A percentile compares a stretch with the other conserved stretches of the same genome.
Conservation (phyloP, 2,888 invertebrate genomes). For the Ophraella communa region DNA sequence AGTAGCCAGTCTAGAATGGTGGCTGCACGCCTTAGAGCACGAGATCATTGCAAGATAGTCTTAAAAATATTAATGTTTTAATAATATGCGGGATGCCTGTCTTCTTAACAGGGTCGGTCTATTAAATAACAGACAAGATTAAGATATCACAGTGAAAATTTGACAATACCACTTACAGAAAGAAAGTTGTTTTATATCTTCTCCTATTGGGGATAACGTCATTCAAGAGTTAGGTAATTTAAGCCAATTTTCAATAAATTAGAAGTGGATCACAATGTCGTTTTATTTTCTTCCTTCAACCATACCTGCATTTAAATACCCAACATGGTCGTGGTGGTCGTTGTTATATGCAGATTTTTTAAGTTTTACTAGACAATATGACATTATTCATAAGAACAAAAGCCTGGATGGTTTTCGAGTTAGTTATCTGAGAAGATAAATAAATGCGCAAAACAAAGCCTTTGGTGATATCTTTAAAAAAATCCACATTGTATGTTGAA, state of each 20-base stretch:
- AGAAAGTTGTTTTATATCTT: not conserved
- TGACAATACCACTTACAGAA: not conserved
- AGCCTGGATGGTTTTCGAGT: conserved; percentile 18
- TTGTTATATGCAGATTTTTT: conserved; percentile 29
- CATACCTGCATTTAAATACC: not conserved
- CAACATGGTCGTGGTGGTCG: conserved; percentile 6
- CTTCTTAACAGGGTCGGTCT: conserved; percentile 15
- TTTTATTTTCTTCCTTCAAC: too few relatives aligned
- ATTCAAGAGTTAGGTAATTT: not conserved
- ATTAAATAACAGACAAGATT: conserved; percentile 5
- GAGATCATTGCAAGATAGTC: conserved; percentile 25
- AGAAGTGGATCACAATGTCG: too few relatives aligned
- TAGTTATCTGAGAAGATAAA: conserved; percentile 25
- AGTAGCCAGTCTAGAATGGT: conserved; percentile 34
- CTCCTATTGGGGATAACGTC: not conserved
- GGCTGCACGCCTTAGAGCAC: conserved; percentile 27
- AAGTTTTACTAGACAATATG: conserved; percentile 29
- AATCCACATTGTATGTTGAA: conserved; percentile 11
- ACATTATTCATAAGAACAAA: conserved; percentile 34
- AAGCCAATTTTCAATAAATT: not conserved
- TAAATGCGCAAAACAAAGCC: conserved; percentile 20
- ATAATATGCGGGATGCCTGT: conserved; percentile 33
- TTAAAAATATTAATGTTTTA: conserved; percentile 34
- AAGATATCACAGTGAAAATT: conserved; percentile 1
- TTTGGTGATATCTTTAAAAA: conserved; percentile 6